A percentile compares a stretch with the other conserved stretches of the same genome.
Evolutionary conservation across 1,140 invertebrate genomes (phyloP).

Genomic region (Lepidurus arcticus): DNA sequence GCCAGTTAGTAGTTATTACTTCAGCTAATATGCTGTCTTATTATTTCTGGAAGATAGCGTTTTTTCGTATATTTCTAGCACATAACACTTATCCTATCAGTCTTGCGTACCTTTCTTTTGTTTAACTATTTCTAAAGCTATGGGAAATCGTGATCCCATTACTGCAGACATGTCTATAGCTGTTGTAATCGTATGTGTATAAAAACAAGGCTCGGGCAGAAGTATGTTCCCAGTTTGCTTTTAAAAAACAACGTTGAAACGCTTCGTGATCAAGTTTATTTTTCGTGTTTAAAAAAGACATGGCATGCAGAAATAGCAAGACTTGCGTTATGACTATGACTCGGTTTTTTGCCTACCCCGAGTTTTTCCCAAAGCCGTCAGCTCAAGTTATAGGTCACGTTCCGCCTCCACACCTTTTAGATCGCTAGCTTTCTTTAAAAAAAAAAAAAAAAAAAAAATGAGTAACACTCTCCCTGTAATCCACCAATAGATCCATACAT

Average conservation of each 20-base stretch:
- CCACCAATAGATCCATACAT: background rate
- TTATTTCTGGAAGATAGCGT: too few relatives aligned
- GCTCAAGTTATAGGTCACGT: slow-evolving; percentile 15
- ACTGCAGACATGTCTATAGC: too few relatives aligned
- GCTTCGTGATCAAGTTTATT: background rate
- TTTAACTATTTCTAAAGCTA: too few relatives aligned
- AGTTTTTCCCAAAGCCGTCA: background rate
- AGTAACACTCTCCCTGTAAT: background rate
- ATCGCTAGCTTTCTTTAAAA: background rate
- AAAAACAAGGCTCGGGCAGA: too few relatives aligned
- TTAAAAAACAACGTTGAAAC: background rate
- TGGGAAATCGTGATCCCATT: too few relatives aligned
- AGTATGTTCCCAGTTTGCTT: too few relatives aligned
- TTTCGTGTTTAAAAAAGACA: background rate
- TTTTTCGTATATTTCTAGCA: too few relatives aligned
- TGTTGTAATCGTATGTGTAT: too few relatives aligned
- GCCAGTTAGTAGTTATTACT: too few relatives aligned
- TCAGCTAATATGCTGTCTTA: too few relatives aligned
- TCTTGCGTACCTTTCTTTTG: too few relatives aligned
- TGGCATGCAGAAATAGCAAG: slow-evolving; percentile 1
- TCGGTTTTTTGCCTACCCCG: background rate
- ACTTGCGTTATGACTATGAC: background rate
- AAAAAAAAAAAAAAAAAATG: background rate
- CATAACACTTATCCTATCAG: too few relatives aligned
- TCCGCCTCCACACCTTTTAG: background rate